Evolutionary conservation across 2,797 vertebrate genomes (phyloP), one percentile per base, ranked within the genome.

Genomic region (Diplodus sargus): DNA sequence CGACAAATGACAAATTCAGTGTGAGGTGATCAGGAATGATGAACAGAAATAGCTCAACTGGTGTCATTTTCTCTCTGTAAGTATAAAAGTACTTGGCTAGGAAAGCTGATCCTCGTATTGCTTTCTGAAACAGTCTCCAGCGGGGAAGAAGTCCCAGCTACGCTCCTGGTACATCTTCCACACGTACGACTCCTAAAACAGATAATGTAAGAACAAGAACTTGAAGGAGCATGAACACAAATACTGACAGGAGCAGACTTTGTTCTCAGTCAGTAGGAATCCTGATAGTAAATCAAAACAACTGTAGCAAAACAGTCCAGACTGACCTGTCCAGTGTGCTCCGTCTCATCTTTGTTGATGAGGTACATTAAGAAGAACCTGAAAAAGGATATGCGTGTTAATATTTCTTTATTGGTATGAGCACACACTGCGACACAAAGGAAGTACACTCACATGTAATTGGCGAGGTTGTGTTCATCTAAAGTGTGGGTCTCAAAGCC

Each of bases 131-230:
- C 97, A 98, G 81, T 98, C 97, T 13, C 97, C 97, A 48, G 97
- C 97, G 0, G 97, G 97, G 87, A 96, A 98, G 92, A 98, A 98
- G 82, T 98, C 97, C 97, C 97, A 98, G 69, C 96, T 97, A 25
- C 97, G 93, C 85, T 98, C 97, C 81, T 98, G 97, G 90, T 98
- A 98, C 97, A 98, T 97, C 92, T 98, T 98, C 97, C 97, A 98
- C 74, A 98, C 97, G 0, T 98, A 98, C 0, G 97, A 98, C 90
- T 98, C 97, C 97, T 98, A 60, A 79, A 77, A 83, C 28, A 74
- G 18, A 71, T 1, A 0, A 69, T 0, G n/a, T 2, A 43, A 28
- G 51, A 51, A 65, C 15, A 56, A 45, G 2, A 60, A 28, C 52
- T 60, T 20, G 68, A 34, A 30, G 0, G 0, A 52, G 39, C 3